phyloP scores from a whole-genome alignment of 2,888 invertebrate species.

The Brenthis hecate region DNA sequence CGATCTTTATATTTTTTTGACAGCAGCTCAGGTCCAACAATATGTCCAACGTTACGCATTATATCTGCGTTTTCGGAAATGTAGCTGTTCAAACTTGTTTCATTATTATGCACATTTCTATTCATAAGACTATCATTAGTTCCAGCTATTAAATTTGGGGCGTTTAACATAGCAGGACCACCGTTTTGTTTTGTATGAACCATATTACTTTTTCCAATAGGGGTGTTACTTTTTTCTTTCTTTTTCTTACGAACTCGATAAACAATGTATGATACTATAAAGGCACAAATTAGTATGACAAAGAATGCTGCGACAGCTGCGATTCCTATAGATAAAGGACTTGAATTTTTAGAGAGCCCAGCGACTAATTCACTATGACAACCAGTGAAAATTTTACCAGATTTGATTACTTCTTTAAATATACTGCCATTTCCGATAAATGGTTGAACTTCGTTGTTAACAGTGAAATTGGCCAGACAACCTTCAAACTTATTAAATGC shows the following conservation, averaged over 20 bases:
- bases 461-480: slow-evolving; percentile 93
- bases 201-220: slow-evolving; percentile 84
- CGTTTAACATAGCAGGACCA: slow-evolving; percentile 86
- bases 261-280: slow-evolving; percentile 95
- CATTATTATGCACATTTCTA: slow-evolving; percentile 86
- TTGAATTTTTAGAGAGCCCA: slow-evolving; percentile 89
- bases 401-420: slow-evolving; percentile 85
- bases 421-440: slow-evolving; percentile 94
- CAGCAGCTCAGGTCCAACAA: slow-evolving; percentile 92
- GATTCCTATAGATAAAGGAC: slow-evolving; percentile 95
- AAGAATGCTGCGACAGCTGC: slow-evolving; percentile 97
- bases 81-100: slow-evolving; percentile 86
- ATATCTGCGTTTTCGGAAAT: slow-evolving; percentile 89
- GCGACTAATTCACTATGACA: slow-evolving; percentile 90
- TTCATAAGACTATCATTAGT: slow-evolving; percentile 87
- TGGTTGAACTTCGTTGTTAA: slow-evolving; percentile 95
- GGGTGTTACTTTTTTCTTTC: slow-evolving; percentile 89
- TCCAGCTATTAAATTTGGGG: slow-evolving; percentile 85
- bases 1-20: slow-evolving; percentile 95
- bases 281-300: slow-evolving; percentile 93
- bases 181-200: slow-evolving; percentile 91
- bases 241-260: slow-evolving; percentile 93
- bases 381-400: slow-evolving; percentile 88
- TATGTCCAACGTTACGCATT: slow-evolving; percentile 88
- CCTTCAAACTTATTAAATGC: slow-evolving; percentile 89